Evolutionary conservation across 2,113 vertebrate genomes (phyloP), one percentile per base, ranked within the genome.

Genomic region (Fregata magnificens): DNA sequence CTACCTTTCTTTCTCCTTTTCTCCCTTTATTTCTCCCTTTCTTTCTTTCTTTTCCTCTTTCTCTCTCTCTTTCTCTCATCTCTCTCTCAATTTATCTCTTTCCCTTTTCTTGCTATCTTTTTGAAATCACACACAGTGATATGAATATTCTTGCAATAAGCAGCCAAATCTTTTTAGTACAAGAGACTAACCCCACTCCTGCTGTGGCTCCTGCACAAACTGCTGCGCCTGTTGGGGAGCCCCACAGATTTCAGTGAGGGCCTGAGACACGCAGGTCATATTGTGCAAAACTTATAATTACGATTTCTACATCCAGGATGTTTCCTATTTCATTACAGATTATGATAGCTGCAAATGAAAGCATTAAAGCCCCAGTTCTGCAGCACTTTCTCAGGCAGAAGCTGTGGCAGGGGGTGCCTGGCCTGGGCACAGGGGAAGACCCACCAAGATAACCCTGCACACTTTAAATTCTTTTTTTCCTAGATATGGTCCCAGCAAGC

Each of bases 1-100:
- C n/a, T n/a, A n/a, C n/a, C n/a, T n/a, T n/a, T n/a, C n/a, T n/a
- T n/a, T n/a, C n/a, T n/a, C n/a, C n/a, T n/a, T n/a, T n/a, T n/a
- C n/a, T n/a, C 10, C 26, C 16, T 49, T 19, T 31, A 9, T n/a
- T 14, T 9, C 17, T 26, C 9, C 12, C 17, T 55, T 18, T 5
- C 8, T 42, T 5, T 8, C 20, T 55, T 13, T 10, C 19, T 22
- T 9, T 14, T n/a, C n/a, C n/a, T n/a, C 40, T n/a, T 2, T 9
- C 15, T 28, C 1, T 14, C 18, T 13, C 3, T 28, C 8, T 62
- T 4, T 17, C 11, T 52, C 3, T 10, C 20, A 44, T 14, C 4
- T 26, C 7, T 24, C 11, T 40, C 17, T n/a, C 3, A 7, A 29
- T 82, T 56, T 74, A 13, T 69, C 15, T 56, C 53, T 69, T 87